Evolutionary conservation across 2,113 vertebrate species (phyloP), one percentile per base, ranked within the genome.

Genomic region (Podarcis muralis): DNA sequence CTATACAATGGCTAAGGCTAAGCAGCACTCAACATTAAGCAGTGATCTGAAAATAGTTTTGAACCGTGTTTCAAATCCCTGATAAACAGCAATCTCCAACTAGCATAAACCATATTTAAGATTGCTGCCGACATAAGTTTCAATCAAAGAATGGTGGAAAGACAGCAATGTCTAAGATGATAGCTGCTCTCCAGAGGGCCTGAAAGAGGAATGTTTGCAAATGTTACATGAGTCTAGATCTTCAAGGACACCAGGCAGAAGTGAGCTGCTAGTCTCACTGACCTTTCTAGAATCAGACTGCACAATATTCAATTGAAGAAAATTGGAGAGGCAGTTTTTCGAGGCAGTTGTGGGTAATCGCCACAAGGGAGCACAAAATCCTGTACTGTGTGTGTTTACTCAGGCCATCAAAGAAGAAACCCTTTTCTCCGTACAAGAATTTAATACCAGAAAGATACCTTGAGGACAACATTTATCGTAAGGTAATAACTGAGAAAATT

Each of bases 401-500:
- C 27, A 83, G 37, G 66, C 35, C 59, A 85, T 32, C 8, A 48
- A 88, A 88, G 79, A 27, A 88, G 57, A 65, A 88, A 83, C 37
- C 32, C 84, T 20, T 79, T 62, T 78, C 48, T 81, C 32, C 57
- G 72, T 83, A 82, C 15, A 85, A 93, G 80, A 93, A 90, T 89
- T 90, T 81, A 90, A 22, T 88, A 91, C 81, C 6, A 89, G 84
- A 90, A 89, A 85, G 83, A 53, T 35, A 91, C 69, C 81, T 92
- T 90, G 85, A 89, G 77, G 71, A 95, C 88, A 83, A 80, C 83
- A 91, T 74, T 84, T 91, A 93, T 90, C 77, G 89, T 32, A 53
- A 92, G 71, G 57, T 83, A 95, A 90, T 91, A 93, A 94, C 75
- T 88, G 0, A 0, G 77, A 95, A 91, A 93, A 92, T 91, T 92